These are phyloP conservation scores for Collichthys lucidus DNA, from an alignment of 2,113 vertebrate genomes.

Conservation along the genomic window DNA sequence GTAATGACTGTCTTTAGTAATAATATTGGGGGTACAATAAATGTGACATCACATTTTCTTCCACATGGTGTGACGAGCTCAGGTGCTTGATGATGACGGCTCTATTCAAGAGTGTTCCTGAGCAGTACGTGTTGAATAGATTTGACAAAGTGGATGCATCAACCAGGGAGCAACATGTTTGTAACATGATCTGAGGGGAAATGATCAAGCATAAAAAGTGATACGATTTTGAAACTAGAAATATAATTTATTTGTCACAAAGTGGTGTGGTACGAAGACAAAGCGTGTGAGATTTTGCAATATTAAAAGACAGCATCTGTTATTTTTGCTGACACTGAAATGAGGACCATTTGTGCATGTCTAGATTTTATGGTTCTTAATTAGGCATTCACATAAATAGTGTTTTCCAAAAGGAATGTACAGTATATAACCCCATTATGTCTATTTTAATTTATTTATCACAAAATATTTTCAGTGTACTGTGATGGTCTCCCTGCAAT, in stretches of 20 bases:
- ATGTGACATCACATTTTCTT: conserved; percentile 3
- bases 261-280: background rate
- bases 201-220: conserved; percentile 7
- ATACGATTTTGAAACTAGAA: conserved; percentile 11
- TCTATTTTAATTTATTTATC: too few species aligned
- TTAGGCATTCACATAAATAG: background rate
- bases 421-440: background rate
- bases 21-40: background rate
- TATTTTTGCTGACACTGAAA: background rate
- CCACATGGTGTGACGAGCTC: background rate
- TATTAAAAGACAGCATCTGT: conserved; percentile 28
- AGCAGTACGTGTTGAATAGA: background rate
- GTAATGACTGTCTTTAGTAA: background rate
- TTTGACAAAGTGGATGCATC: conserved; percentile 23
- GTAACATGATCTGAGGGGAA: conserved; percentile 1
- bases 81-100: conserved; percentile 11
- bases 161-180: conserved; percentile 1
- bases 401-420: background rate
- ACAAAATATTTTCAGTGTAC: background rate
- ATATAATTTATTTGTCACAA: conserved; percentile 20
- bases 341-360: too few species aligned
- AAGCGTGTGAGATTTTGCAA: background rate
- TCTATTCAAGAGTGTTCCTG: conserved; percentile 4
- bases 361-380: background rate
- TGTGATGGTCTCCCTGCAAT: background rate